Evolutionary conservation across 2,113 vertebrate species (phyloP).

Genomic region (Hystrix brachyura): DNA sequence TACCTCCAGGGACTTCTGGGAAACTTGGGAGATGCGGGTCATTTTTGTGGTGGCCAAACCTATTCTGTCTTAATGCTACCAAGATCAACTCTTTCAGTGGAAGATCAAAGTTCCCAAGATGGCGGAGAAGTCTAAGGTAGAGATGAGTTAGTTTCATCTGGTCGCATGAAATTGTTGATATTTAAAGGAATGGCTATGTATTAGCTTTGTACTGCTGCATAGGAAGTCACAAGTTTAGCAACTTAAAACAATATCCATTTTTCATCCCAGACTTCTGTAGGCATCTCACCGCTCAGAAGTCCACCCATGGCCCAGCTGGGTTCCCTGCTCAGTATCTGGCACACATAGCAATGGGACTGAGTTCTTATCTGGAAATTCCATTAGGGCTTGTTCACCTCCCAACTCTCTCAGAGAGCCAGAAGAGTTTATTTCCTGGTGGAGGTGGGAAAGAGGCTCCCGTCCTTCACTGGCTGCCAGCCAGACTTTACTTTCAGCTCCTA

Average conservation of each 20-base stretch:
- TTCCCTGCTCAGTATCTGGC: neutral
- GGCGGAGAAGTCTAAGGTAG: neutral
- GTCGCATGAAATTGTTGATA: neutral
- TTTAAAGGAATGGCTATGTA: neutral
- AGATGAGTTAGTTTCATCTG: neutral
- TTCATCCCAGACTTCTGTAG: neutral
- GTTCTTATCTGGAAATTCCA: neutral
- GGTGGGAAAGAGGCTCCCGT: neutral
- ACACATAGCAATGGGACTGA: neutral
- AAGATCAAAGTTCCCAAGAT: constrained; percentile 1
- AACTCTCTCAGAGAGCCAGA: neutral
- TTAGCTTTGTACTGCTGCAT: neutral
- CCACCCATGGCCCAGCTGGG: neutral
- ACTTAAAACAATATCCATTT: neutral
- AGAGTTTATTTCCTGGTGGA: neutral
- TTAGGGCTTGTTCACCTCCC: neutral
- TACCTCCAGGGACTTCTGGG: neutral
- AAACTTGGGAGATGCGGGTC: neutral
- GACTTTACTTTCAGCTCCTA: neutral
- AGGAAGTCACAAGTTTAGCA: neutral
- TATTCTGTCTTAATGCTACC: neutral
- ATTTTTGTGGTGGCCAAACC: neutral
- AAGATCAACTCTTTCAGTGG: neutral
- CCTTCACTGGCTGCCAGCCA: neutral
- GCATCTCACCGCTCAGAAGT: neutral